Conservation (phyloP, 2,113 vertebrate genomes). For the Lampris megalopsis region DNA sequence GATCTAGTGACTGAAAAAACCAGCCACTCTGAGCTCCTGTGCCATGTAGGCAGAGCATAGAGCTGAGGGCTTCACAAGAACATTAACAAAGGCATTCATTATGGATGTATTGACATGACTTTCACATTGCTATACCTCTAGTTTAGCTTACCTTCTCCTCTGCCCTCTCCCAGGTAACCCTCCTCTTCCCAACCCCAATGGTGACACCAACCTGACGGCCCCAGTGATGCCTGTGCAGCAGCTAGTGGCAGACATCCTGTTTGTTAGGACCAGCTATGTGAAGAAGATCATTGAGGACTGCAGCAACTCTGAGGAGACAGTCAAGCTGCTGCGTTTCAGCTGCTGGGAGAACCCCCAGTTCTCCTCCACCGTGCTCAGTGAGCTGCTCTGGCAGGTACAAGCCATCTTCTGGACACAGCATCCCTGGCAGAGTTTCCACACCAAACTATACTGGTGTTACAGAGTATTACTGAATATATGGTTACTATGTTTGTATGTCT, state of each 20-base stretch:
- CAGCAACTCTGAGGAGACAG: slow-evolving; percentile 98
- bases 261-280: slow-evolving; percentile 98
- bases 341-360: slow-evolving; percentile 99
- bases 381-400: slow-evolving; percentile 98
- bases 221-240: slow-evolving; percentile 98
- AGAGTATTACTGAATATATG: neutral
- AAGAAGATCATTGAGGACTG: slow-evolving; percentile 99
- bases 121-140: neutral
- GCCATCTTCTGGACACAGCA: neutral
- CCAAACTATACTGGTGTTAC: neutral
- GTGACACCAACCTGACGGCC: slow-evolving; percentile 94
- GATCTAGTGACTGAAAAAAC: slow-evolving; percentile 75
- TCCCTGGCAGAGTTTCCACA: neutral
- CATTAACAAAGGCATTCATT: neutral
- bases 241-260: slow-evolving; percentile 96
- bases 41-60: slow-evolving; percentile 63
- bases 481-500: neutral
- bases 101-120: neutral
- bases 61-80: slow-evolving; percentile 74
- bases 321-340: slow-evolving; percentile 98
- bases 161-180: slow-evolving; percentile 89
- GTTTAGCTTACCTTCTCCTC: neutral
- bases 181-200: slow-evolving; percentile 95
- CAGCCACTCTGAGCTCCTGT: slow-evolving; percentile 69
- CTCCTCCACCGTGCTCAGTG: slow-evolving; percentile 98